A percentile compares a stretch with the other conserved stretches of the same genome.
These are phyloP conservation scores for Brachypterus glaber DNA, from an alignment of 2,888 invertebrate genomes.

Conservation along the genomic window DNA sequence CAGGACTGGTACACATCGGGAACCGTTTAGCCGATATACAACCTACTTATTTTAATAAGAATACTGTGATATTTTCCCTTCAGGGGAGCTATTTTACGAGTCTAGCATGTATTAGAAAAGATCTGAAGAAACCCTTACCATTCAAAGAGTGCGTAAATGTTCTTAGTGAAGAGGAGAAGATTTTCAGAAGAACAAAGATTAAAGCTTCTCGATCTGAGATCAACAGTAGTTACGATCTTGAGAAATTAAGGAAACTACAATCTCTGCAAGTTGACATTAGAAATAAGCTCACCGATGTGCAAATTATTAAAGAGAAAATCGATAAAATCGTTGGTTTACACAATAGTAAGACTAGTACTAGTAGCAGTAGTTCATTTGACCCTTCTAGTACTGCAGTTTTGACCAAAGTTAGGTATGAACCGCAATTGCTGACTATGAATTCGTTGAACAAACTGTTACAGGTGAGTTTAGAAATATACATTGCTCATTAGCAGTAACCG, in stretches of 20 bases:
- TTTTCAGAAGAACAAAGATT: slow-evolving; percentile 40
- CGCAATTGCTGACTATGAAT: slow-evolving; percentile 39
- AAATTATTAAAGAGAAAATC: slow-evolving; percentile 42
- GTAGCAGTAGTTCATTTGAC: too few species aligned
- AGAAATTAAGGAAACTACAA: slow-evolving; percentile 60
- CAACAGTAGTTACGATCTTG: slow-evolving; percentile 61
- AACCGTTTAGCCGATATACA: slow-evolving; percentile 57
- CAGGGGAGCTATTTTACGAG: slow-evolving; percentile 77
- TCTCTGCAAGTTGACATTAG: slow-evolving; percentile 62
- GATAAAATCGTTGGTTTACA: slow-evolving; percentile 23
- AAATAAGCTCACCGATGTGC: slow-evolving; percentile 55
- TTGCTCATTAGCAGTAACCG: neutral
- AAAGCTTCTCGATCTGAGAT: slow-evolving; percentile 53
- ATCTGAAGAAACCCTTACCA: slow-evolving; percentile 30
- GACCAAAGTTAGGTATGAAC: slow-evolving; percentile 30
- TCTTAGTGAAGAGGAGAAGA: neutral
- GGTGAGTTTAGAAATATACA: slow-evolving; percentile 19
- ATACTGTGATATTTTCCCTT: slow-evolving; percentile 77
- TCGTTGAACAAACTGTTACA: slow-evolving; percentile 39
- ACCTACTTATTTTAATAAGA: slow-evolving; percentile 55
- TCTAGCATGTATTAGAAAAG: slow-evolving; percentile 38
- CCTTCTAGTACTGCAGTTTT: slow-evolving; percentile 19
- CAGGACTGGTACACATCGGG: slow-evolving; percentile 69
- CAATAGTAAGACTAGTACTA: slow-evolving; percentile 11
- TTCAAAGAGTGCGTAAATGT: slow-evolving; percentile 35